Evolutionary conservation across 2,888 invertebrate genomes (phyloP).

Genomic region (Caenorhabditis imperialis): DNA sequence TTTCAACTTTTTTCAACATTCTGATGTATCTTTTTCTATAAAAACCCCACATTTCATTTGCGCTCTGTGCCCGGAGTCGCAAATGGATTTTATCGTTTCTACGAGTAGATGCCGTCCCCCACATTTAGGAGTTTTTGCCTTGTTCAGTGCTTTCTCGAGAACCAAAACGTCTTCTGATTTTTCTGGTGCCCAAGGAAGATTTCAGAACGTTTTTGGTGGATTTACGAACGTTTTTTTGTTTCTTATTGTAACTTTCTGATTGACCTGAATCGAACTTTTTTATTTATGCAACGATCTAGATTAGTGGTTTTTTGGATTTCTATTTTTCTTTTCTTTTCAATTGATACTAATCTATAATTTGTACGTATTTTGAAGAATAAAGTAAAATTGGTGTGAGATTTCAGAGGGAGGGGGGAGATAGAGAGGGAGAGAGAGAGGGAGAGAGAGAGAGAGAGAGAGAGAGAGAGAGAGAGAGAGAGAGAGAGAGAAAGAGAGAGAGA

Average conservation of each 20-base stretch:
- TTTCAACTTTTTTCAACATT: constrained; percentile 1
- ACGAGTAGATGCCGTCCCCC: constrained; percentile 49
- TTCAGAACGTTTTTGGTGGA: no score
- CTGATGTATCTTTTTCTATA: background rate
- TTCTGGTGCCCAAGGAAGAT: constrained; percentile 25
- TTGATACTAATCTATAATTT: background rate
- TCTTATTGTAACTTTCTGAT: background rate
- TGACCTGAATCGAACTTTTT: background rate
- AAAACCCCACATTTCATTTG: background rate
- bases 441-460: constrained; percentile 4
- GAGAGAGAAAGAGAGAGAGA: no score
- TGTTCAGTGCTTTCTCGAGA: constrained; percentile 37
- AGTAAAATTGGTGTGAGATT: background rate
- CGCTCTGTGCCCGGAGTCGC: constrained; percentile 29
- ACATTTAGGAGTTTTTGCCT: no score
- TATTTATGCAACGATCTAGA: constrained; percentile 39
- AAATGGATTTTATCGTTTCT: constrained; percentile 31
- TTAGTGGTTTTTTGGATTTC: constrained; percentile 14
- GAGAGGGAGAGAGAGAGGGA: background rate
- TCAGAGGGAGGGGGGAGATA: background rate
- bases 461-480: no score
- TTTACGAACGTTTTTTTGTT: background rate
- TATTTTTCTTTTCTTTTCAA: constrained; percentile 4
- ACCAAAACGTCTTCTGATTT: background rate
- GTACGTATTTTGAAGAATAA: constrained; percentile 26